These are phyloP conservation scores for Alitta virens DNA, from an alignment of 2,888 invertebrate species.

Conservation along the genomic window DNA sequence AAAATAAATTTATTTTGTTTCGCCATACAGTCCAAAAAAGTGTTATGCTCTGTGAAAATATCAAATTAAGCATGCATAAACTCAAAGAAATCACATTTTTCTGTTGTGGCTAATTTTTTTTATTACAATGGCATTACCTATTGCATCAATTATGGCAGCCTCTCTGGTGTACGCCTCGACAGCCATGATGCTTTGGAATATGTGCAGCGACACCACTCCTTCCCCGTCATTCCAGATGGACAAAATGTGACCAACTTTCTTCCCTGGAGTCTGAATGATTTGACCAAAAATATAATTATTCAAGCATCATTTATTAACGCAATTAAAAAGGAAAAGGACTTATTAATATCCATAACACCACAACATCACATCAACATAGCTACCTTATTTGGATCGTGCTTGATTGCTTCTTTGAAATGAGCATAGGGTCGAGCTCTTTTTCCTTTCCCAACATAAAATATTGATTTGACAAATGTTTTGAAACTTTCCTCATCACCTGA, in stretches of 20 bases:
- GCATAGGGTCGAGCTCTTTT: conserved; percentile 83
- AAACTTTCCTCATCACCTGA: conserved; percentile 24
- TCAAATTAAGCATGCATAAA: no score
- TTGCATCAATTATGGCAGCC: conserved; percentile 88
- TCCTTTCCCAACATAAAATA: conserved; percentile 96
- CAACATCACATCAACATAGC: background rate
- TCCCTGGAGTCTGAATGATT: conserved; percentile 1
- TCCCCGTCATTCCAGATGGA: conserved; percentile 80
- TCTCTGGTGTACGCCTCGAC: conserved; percentile 92
- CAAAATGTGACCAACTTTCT: conserved; percentile 76
- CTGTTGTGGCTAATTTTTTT: no score
- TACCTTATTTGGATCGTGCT: background rate
- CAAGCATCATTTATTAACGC: background rate
- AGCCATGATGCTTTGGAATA: conserved; percentile 86
- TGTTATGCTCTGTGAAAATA: no score
- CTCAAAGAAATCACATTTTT: no score
- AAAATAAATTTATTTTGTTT: no score
- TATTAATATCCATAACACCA: no score
- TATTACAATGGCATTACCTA: no score
- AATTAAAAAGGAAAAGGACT: background rate
- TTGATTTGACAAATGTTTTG: conserved; percentile 75
- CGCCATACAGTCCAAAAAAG: no score
- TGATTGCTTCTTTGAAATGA: conserved; percentile 85
- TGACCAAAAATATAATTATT: no score
- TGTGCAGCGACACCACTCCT: conserved; percentile 86